Conservation (phyloP, 2,797 vertebrate genomes). For the Crocidura indochinensis region DNA sequence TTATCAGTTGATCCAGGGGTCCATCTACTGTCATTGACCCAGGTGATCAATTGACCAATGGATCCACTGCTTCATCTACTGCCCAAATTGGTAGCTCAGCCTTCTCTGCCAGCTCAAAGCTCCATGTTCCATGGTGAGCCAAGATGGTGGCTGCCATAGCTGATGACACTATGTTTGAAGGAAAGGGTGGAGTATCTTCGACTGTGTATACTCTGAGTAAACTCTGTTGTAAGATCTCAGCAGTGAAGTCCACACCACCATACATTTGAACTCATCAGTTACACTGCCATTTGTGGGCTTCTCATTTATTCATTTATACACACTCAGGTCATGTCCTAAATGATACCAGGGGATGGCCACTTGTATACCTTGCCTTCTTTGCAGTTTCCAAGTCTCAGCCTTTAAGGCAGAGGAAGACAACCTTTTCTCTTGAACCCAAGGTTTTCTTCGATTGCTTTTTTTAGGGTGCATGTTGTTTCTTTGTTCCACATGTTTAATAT, state of each 20-base stretch:
- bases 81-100: neutral
- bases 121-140: neutral
- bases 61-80: neutral
- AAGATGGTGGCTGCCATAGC: neutral
- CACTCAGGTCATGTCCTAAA: neutral
- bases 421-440: neutral
- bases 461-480: neutral
- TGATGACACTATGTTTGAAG: neutral
- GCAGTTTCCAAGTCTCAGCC: neutral
- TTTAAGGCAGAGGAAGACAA: neutral
- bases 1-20: neutral
- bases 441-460: neutral
- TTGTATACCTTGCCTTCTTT: neutral
- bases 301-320: neutral
- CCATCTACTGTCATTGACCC: too few species aligned
- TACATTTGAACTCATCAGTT: neutral
- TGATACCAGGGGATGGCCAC: neutral
- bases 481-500: neutral
- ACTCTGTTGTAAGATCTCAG: neutral
- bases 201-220: too few species aligned
- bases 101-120: too few species aligned
- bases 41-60: too few species aligned
- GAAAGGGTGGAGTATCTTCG: neutral
- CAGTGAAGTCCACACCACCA: neutral
- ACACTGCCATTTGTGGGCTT: neutral